Percentiles rank a stretch among this genome's conserved stretches.
phyloP scores from a whole-genome alignment of 2,888 invertebrate genomes.

The Amblyteles armatorius region DNA sequence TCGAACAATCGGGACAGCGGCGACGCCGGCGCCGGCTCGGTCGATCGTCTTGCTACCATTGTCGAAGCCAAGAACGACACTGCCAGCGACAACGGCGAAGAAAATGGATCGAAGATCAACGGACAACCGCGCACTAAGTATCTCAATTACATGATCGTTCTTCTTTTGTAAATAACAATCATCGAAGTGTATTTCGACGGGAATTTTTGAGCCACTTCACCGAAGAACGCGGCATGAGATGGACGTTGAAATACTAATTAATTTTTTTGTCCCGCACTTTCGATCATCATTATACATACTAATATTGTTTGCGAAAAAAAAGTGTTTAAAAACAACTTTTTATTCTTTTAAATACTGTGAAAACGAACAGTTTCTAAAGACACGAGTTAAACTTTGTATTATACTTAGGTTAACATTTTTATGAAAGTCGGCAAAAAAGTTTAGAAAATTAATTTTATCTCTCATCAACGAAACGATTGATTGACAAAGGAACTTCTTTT shows the following conservation, averaged over 20 bases:
- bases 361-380: background rate
- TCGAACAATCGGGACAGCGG: conserved; percentile 62
- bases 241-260: background rate
- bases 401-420: background rate
- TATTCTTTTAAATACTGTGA: too few relatives aligned
- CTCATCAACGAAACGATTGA: background rate
- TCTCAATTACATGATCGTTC: conserved; percentile 82
- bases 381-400: background rate
- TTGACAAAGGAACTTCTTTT: background rate
- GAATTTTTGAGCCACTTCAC: background rate
- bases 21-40: conserved; percentile 31
- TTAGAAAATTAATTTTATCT: background rate
- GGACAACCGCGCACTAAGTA: conserved; percentile 78
- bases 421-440: too few relatives aligned
- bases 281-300: too few relatives aligned
- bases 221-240: background rate
- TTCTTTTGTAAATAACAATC: conserved; percentile 79
- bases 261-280: too few relatives aligned
- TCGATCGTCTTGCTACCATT: conserved; percentile 81
- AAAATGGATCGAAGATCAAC: conserved; percentile 76
- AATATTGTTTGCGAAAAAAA: background rate
- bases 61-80: conserved; percentile 80
- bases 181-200: background rate
- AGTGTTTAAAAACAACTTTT: background rate
- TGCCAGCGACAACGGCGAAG: conserved; percentile 78